Base-by-base conservation (phyloP, 1,140 invertebrate genomes). In the Drosophila ironensis region DNA sequence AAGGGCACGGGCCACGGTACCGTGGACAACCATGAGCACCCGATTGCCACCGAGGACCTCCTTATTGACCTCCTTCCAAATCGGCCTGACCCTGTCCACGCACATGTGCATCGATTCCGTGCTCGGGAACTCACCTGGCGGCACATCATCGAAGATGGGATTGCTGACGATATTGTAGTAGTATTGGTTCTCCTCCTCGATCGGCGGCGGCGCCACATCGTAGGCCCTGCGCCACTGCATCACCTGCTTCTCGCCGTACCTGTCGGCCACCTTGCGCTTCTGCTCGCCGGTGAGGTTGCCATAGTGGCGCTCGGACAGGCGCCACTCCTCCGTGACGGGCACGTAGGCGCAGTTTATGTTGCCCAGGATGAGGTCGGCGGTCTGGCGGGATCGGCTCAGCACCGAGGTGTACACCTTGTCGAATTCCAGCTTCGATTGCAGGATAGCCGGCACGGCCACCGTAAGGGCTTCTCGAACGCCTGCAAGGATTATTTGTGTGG, bases 271-370 rank as follows among this genome's bases (percentile, higher is more conserved):
- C 84, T 95, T 93, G 0, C 92, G 91, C 87, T 95, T 95, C 71
- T 95, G 94, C 3, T 93, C 90, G 2, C 94, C 94, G 8, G 94
- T 95, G 5, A 95, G 90, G 45, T 91, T 93, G 7, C 94, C 94
- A 78, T 95, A 95, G 87, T 95, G 94, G 22, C 95, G 90, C 69
- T 95, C 95, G 78, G 95, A 95, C 1, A 95, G 89, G 35, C 94
- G 90, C 94, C 94, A 95, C 25, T 93, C 92, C 67, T 92, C 91
- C 3, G 90, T 54, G 3, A 93, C 90, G 0, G 93, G 91, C 22
- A 95, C 87, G 88, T 92, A 91, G 9, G 70, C 37, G 35, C 91
- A 89, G 56, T 93, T 91, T 28, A 94, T 84, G 56, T 92, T 91
- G 48, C 92, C 89, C 41, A 95, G 90, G 42, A 95, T 92, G 6